These are phyloP conservation scores for Stenotaenia linearis DNA, from an alignment of 2,888 invertebrate species.

Conservation along the genomic window DNA sequence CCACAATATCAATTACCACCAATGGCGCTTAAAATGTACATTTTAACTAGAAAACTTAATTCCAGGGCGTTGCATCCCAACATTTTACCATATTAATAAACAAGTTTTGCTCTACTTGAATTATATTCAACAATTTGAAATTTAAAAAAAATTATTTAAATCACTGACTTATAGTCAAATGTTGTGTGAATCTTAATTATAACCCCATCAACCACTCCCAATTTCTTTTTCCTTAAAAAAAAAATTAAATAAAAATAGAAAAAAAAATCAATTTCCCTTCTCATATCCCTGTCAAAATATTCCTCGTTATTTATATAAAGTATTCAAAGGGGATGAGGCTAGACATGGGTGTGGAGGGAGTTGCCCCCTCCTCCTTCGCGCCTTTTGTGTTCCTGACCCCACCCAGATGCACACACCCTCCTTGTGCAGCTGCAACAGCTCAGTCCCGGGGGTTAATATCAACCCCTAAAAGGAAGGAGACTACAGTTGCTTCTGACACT, in stretches of 20 bases:
- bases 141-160: background rate
- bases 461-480: conserved; percentile 13
- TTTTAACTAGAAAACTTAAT: too few species aligned
- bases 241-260: background rate
- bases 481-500: conserved; percentile 11
- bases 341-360: conserved; percentile 23
- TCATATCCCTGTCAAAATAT: background rate
- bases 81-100: too few species aligned
- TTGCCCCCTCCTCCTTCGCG: conserved; percentile 20
- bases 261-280: background rate
- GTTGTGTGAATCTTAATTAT: background rate
- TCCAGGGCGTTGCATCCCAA: too few species aligned
- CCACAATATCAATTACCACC: too few species aligned
- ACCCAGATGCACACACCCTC: conserved; percentile 24
- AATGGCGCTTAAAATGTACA: too few species aligned
- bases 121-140: too few species aligned
- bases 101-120: too few species aligned
- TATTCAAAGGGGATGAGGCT: conserved; percentile 18
- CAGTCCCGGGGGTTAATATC: conserved; percentile 23
- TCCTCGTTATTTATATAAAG: conserved; percentile 6
- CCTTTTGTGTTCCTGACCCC: conserved; percentile 26
- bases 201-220: too few species aligned
- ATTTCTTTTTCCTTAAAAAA: background rate
- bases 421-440: conserved; percentile 19
- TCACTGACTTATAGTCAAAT: background rate